phyloP scores from a whole-genome alignment of 2,888 invertebrate species.

The Zootermopsis nevadensis region DNA sequence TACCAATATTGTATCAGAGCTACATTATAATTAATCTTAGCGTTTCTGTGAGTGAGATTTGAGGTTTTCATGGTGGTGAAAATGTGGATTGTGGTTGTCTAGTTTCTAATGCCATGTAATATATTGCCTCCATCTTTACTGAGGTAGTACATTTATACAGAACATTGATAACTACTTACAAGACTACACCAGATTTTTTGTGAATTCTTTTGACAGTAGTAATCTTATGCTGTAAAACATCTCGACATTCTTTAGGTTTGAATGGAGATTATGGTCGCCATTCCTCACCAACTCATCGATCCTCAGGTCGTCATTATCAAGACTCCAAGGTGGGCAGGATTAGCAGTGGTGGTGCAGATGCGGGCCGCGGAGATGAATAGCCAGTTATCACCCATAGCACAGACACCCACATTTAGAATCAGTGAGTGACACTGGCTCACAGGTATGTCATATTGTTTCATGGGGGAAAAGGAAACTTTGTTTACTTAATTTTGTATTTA shows the following conservation, averaged over 20 bases:
- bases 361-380: neutral
- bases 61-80: no score
- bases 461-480: neutral
- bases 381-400: neutral
- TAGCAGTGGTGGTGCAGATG: neutral
- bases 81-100: no score
- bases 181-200: no score
- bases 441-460: slow-evolving; percentile 50
- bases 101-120: no score
- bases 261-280: slow-evolving; percentile 51
- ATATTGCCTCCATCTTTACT: no score
- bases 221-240: no score
- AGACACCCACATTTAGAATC: slow-evolving; percentile 44
- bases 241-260: slow-evolving; percentile 29
- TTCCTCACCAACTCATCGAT: slow-evolving; percentile 14
- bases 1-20: no score
- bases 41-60: no score
- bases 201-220: no score
- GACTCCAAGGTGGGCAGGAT: slow-evolving; percentile 34
- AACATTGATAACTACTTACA: no score
- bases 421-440: slow-evolving; percentile 52
- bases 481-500: slow-evolving; percentile 45
- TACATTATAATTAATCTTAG: no score
- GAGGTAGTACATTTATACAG: no score
- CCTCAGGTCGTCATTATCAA: slow-evolving; percentile 35